Conservation (phyloP, 1,140 invertebrate genomes). For the Chelonus insularis region DNA sequence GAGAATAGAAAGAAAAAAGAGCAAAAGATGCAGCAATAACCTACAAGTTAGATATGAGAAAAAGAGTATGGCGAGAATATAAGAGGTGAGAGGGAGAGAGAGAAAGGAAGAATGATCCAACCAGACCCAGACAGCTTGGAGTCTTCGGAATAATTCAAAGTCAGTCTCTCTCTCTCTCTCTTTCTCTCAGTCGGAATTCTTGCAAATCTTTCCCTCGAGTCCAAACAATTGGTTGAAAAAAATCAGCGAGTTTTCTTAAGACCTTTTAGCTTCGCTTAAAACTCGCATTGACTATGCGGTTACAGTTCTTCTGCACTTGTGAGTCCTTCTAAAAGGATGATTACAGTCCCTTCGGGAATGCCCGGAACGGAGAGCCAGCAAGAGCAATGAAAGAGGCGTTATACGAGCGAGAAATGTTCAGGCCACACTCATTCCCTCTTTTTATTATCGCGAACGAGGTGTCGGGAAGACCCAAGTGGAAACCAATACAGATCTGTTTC, state of each 20-base stretch:
- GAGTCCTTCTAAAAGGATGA: conserved; percentile 18
- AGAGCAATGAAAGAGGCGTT: conserved; percentile 23
- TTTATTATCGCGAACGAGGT: conserved; percentile 23
- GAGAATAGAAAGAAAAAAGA: not conserved
- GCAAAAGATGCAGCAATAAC: not conserved
- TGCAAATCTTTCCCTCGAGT: not conserved
- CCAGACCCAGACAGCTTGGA: conserved; percentile 56
- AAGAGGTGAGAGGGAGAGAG: conserved; percentile 29
- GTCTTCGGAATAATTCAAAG: conserved; percentile 44
- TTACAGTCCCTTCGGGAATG: conserved; percentile 20
- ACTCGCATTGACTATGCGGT: not conserved
- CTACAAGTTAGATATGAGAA: no score
- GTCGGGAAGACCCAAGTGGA: not conserved
- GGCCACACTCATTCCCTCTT: conserved; percentile 12
- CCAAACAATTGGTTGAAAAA: conserved; percentile 11
- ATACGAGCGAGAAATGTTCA: not conserved
- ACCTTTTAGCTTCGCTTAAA: conserved; percentile 4
- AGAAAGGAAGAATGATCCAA: conserved; percentile 4
- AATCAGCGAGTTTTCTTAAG: conserved; percentile 5
- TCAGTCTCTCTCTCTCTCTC: conserved; percentile 27
- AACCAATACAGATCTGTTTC: not conserved
- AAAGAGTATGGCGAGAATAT: not conserved
- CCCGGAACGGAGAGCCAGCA: not conserved
- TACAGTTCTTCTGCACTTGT: conserved; percentile 10
- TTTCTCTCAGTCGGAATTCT: not conserved